Conservation (phyloP, 2,113 vertebrate genomes). For the Leucosticte australis region DNA sequence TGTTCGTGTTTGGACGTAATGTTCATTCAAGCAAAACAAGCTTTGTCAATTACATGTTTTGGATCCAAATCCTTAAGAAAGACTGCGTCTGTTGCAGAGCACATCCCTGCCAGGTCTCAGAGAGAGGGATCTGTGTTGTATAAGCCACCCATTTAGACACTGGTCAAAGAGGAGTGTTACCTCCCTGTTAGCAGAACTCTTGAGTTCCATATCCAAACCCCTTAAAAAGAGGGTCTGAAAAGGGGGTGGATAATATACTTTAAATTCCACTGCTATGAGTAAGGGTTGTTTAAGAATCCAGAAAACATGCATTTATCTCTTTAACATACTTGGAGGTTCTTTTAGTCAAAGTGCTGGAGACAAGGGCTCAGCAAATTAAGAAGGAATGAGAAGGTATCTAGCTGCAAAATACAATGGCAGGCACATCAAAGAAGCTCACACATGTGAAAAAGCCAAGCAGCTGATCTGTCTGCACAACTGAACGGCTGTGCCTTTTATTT, state of each 20-base stretch:
- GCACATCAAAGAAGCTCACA: not conserved
- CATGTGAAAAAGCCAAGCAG: not conserved
- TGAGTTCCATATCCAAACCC: not conserved
- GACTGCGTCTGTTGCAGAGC: not conserved
- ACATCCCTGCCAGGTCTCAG: not conserved
- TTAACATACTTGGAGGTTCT: not conserved
- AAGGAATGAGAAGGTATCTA: not conserved
- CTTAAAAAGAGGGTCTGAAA: not conserved
- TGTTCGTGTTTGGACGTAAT: not conserved
- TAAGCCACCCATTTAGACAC: not conserved
- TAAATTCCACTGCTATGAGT: not conserved
- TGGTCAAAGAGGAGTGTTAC: not conserved
- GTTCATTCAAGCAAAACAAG: not conserved
- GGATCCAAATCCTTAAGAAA: not conserved
- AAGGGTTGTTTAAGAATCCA: not conserved
- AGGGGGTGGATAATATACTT: not conserved
- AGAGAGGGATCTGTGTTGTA: not conserved
- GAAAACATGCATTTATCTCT: not conserved
- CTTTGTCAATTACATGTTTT: not conserved
- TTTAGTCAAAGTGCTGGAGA: not conserved
- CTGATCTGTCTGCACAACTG: not conserved
- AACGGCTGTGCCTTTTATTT: conserved; percentile 20
- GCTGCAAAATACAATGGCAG: not conserved
- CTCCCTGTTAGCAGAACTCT: not conserved
- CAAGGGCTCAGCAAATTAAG: not conserved